These are phyloP conservation scores for Pteria penguin DNA, from an alignment of 2,888 invertebrate genomes.

Conservation along the genomic window DNA sequence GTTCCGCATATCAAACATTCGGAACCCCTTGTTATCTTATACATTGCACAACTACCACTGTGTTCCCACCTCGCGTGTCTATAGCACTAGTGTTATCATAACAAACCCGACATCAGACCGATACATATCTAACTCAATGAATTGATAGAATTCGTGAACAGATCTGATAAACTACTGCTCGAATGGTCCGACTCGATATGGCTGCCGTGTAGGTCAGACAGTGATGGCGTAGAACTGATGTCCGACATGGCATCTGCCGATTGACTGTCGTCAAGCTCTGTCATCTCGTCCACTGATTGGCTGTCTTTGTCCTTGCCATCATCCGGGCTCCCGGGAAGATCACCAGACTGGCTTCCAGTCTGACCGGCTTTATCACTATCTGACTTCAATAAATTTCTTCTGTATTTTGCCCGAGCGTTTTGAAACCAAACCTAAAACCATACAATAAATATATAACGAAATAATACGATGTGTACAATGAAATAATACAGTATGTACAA, in stretches of 20 bases:
- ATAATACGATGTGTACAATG: too few relatives aligned
- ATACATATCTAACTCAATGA: conserved; percentile 53
- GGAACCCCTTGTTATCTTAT: background rate
- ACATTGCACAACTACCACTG: background rate
- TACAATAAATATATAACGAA: too few relatives aligned
- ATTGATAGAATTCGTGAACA: conserved; percentile 71
- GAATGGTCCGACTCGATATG: conserved; percentile 70
- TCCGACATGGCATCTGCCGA: conserved; percentile 72
- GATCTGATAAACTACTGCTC: conserved; percentile 69
- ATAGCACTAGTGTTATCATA: background rate
- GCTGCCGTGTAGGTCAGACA: conserved; percentile 71
- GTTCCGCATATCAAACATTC: background rate
- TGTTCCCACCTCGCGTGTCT: background rate
- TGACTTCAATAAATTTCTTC: conserved; percentile 87
- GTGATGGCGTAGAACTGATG: conserved; percentile 67
- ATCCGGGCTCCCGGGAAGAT: conserved; percentile 34
- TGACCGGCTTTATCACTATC: conserved; percentile 55
- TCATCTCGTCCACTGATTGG: conserved; percentile 51
- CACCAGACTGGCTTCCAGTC: conserved; percentile 33
- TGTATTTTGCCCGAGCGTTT: conserved; percentile 99
- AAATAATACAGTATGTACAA: too few relatives aligned
- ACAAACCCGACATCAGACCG: background rate
- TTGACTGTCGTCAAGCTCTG: conserved; percentile 64
- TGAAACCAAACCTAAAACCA: conserved; percentile 97
- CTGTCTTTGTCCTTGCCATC: conserved; percentile 47